Evolutionary conservation across 2,888 invertebrate genomes (phyloP).

Genomic region (Nephrotoma guestfalica): DNA sequence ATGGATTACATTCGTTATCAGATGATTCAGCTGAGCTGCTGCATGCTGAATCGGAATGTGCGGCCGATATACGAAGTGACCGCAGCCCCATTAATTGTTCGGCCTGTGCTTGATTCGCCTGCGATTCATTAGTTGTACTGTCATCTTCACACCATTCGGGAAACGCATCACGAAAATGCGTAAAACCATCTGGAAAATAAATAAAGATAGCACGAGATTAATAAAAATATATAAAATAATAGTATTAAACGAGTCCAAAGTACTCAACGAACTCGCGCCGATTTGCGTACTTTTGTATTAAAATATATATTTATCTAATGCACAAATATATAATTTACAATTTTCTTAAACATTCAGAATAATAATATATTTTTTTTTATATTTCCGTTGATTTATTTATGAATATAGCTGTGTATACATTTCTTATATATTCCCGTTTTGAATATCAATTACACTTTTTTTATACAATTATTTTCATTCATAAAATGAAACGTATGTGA

Average conservation of each 20-base stretch:
- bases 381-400: neutral
- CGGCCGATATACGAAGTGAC: slow-evolving; percentile 60
- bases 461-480: neutral
- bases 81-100: slow-evolving; percentile 45
- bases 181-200: slow-evolving; percentile 64
- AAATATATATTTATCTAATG: slow-evolving; percentile 5
- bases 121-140: slow-evolving; percentile 49
- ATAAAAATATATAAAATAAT: slow-evolving; percentile 10
- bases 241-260: slow-evolving; percentile 7
- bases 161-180: slow-evolving; percentile 65
- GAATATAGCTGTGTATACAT: neutral
- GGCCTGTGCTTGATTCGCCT: slow-evolving; percentile 35
- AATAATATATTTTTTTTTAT: neutral
- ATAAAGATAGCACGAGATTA: neutral
- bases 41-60: slow-evolving; percentile 44
- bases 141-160: slow-evolving; percentile 85
- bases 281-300: slow-evolving; percentile 14
- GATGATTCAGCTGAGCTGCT: slow-evolving; percentile 53
- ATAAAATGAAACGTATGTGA: neutral
- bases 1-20: slow-evolving; percentile 50
- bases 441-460: neutral
- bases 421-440: neutral
- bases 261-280: slow-evolving; percentile 13
- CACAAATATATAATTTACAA: slow-evolving; percentile 11
- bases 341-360: slow-evolving; percentile 8